These are phyloP conservation scores for Brachyalestes nurse DNA, from an alignment of 2,797 vertebrate species.

Conservation along the genomic window DNA sequence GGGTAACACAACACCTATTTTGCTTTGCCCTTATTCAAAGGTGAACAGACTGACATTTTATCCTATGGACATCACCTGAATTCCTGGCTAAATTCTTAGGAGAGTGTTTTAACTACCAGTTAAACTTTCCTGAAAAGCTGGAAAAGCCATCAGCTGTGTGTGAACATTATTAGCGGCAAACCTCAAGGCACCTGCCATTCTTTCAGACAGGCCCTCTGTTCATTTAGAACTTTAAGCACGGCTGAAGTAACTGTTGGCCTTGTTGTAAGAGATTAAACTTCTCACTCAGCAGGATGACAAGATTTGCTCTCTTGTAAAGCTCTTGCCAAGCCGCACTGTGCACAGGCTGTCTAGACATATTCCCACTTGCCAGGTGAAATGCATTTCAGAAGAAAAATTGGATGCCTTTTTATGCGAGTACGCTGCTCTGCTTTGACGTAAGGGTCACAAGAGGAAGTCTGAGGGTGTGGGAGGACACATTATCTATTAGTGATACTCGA, in stretches of 20 bases:
- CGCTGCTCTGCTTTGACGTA: not conserved
- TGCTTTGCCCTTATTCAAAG: not conserved
- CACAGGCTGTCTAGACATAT: slow-evolving; percentile 12
- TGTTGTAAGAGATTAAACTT: slow-evolving; percentile 33
- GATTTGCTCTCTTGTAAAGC: slow-evolving; percentile 34
- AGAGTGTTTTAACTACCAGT: not conserved
- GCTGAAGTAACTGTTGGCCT: slow-evolving; percentile 20
- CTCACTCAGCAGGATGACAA: slow-evolving; percentile 24
- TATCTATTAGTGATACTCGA: not conserved
- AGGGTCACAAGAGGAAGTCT: not conserved
- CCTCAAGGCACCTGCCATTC: not conserved
- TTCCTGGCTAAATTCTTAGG: not conserved
- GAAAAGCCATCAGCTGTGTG: not conserved
- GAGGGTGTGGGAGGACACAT: not conserved
- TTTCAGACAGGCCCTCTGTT: not conserved
- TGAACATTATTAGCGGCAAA: slow-evolving; percentile 1
- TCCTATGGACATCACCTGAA: not conserved
- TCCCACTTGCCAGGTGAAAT: slow-evolving; percentile 23
- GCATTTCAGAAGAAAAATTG: not conserved
- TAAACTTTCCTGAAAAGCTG: not conserved
- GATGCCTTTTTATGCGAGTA: not conserved
- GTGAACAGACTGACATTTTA: not conserved
- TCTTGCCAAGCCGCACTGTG: slow-evolving; percentile 19
- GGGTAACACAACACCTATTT: not conserved
- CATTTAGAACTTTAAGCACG: slow-evolving; percentile 13